Evolutionary conservation across 2,113 vertebrate species (phyloP).

Genomic region (Beaufortia kweichowensis): DNA sequence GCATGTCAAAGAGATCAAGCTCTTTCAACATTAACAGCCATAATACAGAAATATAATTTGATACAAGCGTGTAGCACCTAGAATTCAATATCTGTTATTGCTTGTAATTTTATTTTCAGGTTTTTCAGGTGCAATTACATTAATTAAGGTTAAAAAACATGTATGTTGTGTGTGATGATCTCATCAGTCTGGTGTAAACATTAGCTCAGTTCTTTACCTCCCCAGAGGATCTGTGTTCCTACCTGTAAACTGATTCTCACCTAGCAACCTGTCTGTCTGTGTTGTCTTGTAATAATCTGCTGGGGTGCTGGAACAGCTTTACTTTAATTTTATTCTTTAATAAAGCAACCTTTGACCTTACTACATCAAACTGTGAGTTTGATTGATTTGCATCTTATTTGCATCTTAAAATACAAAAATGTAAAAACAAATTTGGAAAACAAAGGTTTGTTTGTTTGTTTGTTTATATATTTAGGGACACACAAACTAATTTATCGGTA

Average conservation of each 20-base stretch:
- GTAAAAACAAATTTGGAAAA: too few relatives aligned
- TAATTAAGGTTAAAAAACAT: not conserved
- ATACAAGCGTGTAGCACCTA: not conserved
- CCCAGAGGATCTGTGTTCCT: conserved; percentile 23
- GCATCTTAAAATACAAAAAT: too few relatives aligned
- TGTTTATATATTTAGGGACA: too few relatives aligned
- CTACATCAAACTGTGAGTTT: not conserved
- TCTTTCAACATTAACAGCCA: not conserved
- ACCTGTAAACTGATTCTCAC: conserved; percentile 37
- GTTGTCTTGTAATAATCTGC: conserved; percentile 4
- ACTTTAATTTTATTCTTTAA: not conserved
- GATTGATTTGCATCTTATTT: not conserved
- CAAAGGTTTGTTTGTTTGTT: too few relatives aligned
- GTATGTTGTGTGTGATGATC: not conserved
- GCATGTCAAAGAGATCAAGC: not conserved
- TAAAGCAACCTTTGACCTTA: not conserved
- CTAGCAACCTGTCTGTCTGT: conserved; percentile 24
- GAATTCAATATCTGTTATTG: not conserved
- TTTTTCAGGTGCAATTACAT: not conserved
- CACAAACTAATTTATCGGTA: too few relatives aligned
- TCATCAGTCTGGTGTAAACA: conserved; percentile 18
- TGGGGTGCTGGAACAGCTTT: not conserved
- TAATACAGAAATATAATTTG: not conserved
- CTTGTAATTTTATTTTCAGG: not conserved
- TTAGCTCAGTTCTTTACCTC: conserved; percentile 10